Evolutionary conservation across 2,797 vertebrate species (phyloP).

Genomic region (Cyclopterus lumpus): DNA sequence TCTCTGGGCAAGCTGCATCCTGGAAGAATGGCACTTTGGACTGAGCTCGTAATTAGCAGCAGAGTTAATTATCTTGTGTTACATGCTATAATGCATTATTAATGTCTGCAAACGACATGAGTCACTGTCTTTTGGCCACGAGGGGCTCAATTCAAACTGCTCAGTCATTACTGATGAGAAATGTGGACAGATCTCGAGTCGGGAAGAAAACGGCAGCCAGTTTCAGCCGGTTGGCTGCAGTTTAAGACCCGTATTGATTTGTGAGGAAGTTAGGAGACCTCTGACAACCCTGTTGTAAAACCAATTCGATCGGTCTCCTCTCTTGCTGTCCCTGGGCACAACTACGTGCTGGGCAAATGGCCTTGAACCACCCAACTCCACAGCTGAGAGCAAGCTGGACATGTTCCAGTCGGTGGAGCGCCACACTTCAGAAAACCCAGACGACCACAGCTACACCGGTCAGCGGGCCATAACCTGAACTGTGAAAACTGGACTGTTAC

Average conservation of each 20-base stretch:
- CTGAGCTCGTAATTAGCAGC: conserved; percentile 65
- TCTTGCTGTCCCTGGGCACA: conserved; percentile 31
- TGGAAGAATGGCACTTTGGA: conserved; percentile 58
- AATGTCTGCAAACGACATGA: conserved; percentile 72
- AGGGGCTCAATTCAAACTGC: conserved; percentile 54
- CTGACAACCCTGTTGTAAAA: conserved; percentile 69
- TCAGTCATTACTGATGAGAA: conserved; percentile 72
- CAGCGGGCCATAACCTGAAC: not conserved
- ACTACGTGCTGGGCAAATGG: conserved; percentile 33
- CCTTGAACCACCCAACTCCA: conserved; percentile 41
- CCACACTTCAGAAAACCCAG: conserved; percentile 49
- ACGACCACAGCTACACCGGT: not conserved
- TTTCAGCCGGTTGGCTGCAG: conserved; percentile 72
- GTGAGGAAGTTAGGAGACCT: conserved; percentile 70
- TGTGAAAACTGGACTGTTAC: not conserved
- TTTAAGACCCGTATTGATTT: conserved; percentile 78
- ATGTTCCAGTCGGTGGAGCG: conserved; percentile 45
- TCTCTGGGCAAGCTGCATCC: conserved; percentile 46
- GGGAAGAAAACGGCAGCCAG: conserved; percentile 59
- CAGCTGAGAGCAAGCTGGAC: conserved; percentile 45
- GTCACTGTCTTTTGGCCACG: conserved; percentile 62
- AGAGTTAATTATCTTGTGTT: conserved; percentile 72
- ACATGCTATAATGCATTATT: conserved; percentile 78
- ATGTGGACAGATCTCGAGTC: conserved; percentile 46
- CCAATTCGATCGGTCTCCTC: conserved; percentile 61